These are phyloP conservation scores for Beaufortia kweichowensis DNA, from an alignment of 2,113 vertebrate genomes.

Conservation along the genomic window DNA sequence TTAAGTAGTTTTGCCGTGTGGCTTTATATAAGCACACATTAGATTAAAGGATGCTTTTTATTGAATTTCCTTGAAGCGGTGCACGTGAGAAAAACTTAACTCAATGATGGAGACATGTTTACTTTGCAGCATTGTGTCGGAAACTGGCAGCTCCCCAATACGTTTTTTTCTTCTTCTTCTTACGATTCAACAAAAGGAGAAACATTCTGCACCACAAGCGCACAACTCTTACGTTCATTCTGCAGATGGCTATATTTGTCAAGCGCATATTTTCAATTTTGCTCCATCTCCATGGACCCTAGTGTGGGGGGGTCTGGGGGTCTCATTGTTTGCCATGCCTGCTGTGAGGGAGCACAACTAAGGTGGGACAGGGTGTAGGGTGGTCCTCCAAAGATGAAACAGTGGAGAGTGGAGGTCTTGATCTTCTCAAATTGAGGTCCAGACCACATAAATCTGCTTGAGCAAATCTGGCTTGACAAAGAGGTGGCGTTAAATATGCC, in stretches of 20 bases:
- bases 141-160: constrained; percentile 65
- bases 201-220: constrained; percentile 54
- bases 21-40: not conserved
- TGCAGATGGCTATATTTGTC: constrained; percentile 66
- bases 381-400: not conserved
- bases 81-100: constrained; percentile 24
- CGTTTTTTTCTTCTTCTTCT: constrained; percentile 15
- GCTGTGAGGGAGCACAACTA: not conserved
- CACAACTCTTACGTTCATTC: constrained; percentile 55
- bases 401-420: not conserved
- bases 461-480: not conserved
- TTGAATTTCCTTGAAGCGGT: not conserved
- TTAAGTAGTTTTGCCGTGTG: too few species aligned
- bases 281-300: constrained; percentile 68
- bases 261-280: constrained; percentile 64
- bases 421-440: not conserved
- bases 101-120: constrained; percentile 18
- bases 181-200: not conserved
- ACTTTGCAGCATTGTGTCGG: constrained; percentile 54
- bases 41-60: not conserved
- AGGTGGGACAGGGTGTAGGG: not conserved
- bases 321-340: constrained; percentile 20
- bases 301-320: not conserved
- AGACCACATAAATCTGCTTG: constrained; percentile 20
- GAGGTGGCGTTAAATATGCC: not conserved